Conservation (phyloP, 2,113 vertebrate species). For the Sebastes fasciatus region DNA sequence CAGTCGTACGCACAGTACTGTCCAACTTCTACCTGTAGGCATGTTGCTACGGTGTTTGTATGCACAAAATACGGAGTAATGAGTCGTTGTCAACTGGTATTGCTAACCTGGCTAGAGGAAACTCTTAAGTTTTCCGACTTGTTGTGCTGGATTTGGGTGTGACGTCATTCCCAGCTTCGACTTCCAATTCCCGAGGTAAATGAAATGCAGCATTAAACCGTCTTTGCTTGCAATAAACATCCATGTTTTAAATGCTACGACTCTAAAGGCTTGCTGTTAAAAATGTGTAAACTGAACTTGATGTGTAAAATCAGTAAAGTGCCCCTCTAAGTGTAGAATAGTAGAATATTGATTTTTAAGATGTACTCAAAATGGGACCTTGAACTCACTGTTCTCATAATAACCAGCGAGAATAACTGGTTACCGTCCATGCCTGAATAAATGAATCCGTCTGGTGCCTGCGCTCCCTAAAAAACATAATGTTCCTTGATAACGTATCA, state of each 20-base stretch:
- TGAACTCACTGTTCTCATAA: neutral
- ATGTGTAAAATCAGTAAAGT: neutral
- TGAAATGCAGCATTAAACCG: too few relatives aligned
- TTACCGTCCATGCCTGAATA: neutral
- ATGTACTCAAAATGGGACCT: neutral
- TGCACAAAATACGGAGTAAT: too few relatives aligned
- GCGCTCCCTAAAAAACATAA: slow-evolving; percentile 31
- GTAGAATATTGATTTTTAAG: neutral
- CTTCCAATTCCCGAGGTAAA: too few relatives aligned
- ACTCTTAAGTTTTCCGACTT: too few relatives aligned
- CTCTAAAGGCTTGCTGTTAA: neutral
- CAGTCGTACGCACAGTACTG: too few relatives aligned
- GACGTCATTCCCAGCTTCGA: too few relatives aligned
- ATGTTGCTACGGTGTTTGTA: too few relatives aligned
- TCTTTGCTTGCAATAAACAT: neutral
- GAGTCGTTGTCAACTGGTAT: too few relatives aligned
- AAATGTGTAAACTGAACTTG: neutral
- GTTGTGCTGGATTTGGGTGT: too few relatives aligned
- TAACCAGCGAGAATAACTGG: neutral
- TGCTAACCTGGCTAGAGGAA: too few relatives aligned
- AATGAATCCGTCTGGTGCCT: slow-evolving; percentile 46
- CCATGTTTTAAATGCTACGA: neutral
- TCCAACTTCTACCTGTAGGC: too few relatives aligned
- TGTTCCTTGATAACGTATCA: slow-evolving; percentile 58
- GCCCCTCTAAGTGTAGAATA: neutral